phyloP scores from a whole-genome alignment of 2,888 invertebrate genomes.

The Rosalia funebris region DNA sequence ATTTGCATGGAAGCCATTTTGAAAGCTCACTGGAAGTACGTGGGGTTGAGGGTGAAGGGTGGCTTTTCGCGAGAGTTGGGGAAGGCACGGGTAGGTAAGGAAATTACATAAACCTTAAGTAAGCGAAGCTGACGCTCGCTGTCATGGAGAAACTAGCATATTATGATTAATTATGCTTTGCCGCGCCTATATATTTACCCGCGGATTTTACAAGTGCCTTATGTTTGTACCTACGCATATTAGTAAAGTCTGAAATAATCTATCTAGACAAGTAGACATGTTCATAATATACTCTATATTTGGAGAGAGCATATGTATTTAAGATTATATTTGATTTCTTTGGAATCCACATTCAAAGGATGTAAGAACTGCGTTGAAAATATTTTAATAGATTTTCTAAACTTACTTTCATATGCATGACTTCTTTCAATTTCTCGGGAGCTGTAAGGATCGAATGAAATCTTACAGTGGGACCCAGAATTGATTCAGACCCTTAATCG shows the following conservation, averaged over 20 bases:
- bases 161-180: conserved; percentile 61
- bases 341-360: no score
- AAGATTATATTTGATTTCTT: no score
- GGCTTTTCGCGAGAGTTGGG: conserved; percentile 39
- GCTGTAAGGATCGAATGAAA: no score
- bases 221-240: conserved; percentile 37
- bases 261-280: no score
- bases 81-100: conserved; percentile 53
- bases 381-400: no score
- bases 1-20: conserved; percentile 65
- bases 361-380: no score
- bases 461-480: no score
- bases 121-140: conserved; percentile 61
- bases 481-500: no score
- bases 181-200: conserved; percentile 45
- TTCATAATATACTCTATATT: no score
- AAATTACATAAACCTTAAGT: conserved; percentile 64
- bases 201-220: conserved; percentile 38
- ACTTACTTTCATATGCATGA: no score
- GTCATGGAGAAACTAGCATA: conserved; percentile 58
- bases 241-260: conserved; percentile 33
- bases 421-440: no score
- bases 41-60: conserved; percentile 34
- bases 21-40: conserved; percentile 57
- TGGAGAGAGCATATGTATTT: no score